A percentile compares a stretch with the other conserved stretches of the same genome.
Evolutionary conservation across 2,888 invertebrate species (phyloP).

Genomic region (Synanthedon myopaeformis): DNA sequence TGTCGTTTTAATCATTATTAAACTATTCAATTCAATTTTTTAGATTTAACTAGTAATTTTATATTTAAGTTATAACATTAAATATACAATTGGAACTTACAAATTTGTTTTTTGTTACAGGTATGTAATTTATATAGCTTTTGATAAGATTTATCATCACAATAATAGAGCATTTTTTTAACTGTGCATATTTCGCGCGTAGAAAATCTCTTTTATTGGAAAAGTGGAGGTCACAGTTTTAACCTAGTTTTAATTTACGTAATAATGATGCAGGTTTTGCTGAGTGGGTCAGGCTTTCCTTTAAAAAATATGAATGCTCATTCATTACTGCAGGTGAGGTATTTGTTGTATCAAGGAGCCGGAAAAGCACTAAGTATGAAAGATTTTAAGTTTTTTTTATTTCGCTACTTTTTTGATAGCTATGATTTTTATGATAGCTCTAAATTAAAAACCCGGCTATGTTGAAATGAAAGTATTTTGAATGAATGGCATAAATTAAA

Average conservation of each 20-base stretch:
- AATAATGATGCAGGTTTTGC: not conserved
- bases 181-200: no score
- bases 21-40: no score
- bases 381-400: no score
- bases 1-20: no score
- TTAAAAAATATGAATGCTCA: not conserved
- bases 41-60: no score
- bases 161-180: no score
- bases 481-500: no score
- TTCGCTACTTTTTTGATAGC: no score
- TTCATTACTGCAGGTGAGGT: not conserved
- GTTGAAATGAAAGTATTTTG: no score
- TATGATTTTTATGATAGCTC: no score
- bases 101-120: conserved; percentile 24
- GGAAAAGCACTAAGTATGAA: not conserved
- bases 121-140: conserved; percentile 23
- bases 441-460: no score
- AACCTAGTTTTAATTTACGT: not conserved
- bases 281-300: not conserved
- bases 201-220: not conserved
- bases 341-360: not conserved
- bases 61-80: no score
- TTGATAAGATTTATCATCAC: not conserved
- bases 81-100: not conserved
- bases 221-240: not conserved